These are phyloP conservation scores for Silvanus unidentatus DNA, from an alignment of 2,888 invertebrate species.

Conservation along the genomic window DNA sequence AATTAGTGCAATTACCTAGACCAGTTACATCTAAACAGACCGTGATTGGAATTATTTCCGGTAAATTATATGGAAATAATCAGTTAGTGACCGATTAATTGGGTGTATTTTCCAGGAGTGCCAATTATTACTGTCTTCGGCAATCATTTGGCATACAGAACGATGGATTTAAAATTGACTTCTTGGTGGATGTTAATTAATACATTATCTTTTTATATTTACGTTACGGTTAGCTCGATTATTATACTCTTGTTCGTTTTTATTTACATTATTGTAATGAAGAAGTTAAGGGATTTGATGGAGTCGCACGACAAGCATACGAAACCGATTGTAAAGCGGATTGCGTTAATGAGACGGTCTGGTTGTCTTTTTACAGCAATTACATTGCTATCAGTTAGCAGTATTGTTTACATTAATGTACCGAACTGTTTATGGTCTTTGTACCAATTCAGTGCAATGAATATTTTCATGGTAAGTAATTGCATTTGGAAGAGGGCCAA, in stretches of 20 bases:
- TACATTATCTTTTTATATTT: constrained; percentile 58
- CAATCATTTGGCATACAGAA: constrained; percentile 62
- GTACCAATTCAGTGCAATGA: constrained; percentile 53
- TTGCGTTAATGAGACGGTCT: constrained; percentile 57
- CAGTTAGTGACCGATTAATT: background rate
- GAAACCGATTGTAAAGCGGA: constrained; percentile 52
- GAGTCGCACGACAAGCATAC: constrained; percentile 58
- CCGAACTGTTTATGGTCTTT: constrained; percentile 52
- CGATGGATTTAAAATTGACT: constrained; percentile 51
- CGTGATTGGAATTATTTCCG: constrained; percentile 61
- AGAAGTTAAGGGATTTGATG: constrained; percentile 54
- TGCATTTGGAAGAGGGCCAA: no score
- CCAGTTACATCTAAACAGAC: constrained; percentile 55
- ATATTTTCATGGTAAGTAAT: constrained; percentile 57
- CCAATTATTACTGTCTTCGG: constrained; percentile 61
- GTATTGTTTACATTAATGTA: constrained; percentile 60
- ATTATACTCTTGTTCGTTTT: constrained; percentile 63
- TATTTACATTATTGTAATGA: constrained; percentile 61
- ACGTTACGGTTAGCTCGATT: constrained; percentile 61
- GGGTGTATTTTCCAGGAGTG: constrained; percentile 49
- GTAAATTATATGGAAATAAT: constrained; percentile 23
- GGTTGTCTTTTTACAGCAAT: constrained; percentile 56
- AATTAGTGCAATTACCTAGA: constrained; percentile 56
- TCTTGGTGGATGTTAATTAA: constrained; percentile 62
- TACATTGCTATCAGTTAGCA: constrained; percentile 55